These are phyloP conservation scores for Alces alces DNA, from an alignment of 2,113 vertebrate species.

Conservation along the genomic window DNA sequence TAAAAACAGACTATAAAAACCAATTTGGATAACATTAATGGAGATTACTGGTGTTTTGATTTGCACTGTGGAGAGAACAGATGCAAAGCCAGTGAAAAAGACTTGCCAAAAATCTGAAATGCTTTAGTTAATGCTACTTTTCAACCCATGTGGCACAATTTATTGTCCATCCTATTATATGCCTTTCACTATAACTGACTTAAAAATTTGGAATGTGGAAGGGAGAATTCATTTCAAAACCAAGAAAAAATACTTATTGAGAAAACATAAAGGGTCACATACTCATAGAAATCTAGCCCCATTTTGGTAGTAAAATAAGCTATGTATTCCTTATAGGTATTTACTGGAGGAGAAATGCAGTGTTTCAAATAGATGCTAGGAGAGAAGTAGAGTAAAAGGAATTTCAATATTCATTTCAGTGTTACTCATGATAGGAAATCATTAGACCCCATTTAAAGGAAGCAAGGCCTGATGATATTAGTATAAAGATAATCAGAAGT, in stretches of 20 bases:
- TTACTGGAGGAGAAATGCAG: neutral
- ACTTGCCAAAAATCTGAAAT: neutral
- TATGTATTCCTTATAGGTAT: neutral
- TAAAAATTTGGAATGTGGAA: neutral
- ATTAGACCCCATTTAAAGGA: neutral
- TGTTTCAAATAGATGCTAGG: neutral
- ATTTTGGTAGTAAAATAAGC: neutral
- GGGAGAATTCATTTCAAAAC: neutral
- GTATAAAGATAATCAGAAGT: neutral
- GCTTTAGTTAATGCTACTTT: neutral
- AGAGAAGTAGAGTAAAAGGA: neutral
- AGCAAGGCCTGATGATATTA: neutral
- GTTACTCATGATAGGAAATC: neutral
- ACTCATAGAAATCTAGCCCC: neutral
- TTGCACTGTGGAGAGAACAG: neutral
- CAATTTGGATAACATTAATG: neutral
- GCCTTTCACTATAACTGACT: neutral
- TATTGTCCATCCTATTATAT: neutral
- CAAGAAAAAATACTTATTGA: neutral
- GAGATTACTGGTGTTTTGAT: neutral
- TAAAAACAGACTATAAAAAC: neutral
- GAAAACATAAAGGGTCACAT: neutral
- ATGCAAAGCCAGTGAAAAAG: neutral
- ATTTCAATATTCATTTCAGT: neutral
- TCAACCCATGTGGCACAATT: neutral